Percentiles rank a stretch among this genome's conserved stretches.
Conservation (phyloP, 2,797 vertebrate genomes). For the Avahi laniger region DNA sequence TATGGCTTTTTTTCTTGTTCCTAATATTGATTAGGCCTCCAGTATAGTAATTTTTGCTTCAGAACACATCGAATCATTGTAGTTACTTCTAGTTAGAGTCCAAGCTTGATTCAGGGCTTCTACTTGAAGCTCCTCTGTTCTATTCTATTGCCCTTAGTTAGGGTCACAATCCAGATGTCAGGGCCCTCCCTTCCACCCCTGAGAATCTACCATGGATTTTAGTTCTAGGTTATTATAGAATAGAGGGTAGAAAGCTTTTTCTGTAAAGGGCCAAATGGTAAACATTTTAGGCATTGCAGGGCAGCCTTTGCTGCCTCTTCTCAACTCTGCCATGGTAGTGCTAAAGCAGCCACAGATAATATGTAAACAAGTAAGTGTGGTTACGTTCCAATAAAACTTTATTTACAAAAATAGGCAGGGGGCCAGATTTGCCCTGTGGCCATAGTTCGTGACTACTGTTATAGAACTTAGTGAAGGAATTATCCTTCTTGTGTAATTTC, state of each 20-base stretch:
- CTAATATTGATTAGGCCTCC: background rate
- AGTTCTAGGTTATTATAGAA: slow-evolving; percentile 14
- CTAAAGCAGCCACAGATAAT: background rate
- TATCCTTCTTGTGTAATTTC: background rate
- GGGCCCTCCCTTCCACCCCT: background rate
- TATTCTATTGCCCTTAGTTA: background rate
- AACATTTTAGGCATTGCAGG: background rate
- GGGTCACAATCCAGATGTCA: background rate
- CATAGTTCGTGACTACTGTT: background rate
- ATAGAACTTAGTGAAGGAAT: background rate
- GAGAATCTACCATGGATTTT: background rate
- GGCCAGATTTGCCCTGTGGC: background rate
- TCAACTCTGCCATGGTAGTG: background rate
- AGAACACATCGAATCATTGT: background rate
- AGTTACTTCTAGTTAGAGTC: background rate
- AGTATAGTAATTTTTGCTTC: background rate
- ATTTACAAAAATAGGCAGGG: background rate
- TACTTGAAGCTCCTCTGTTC: background rate
- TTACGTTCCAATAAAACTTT: background rate
- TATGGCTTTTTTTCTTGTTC: background rate
- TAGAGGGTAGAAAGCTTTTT: background rate
- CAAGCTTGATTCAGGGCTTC: background rate
- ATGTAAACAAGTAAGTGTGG: background rate
- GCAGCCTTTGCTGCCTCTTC: background rate
- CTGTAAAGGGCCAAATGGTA: background rate